A percentile compares a stretch with the other conserved stretches of the same genome.
phyloP scores from a whole-genome alignment of 2,113 vertebrate genomes.

The Rostratula benghalensis region DNA sequence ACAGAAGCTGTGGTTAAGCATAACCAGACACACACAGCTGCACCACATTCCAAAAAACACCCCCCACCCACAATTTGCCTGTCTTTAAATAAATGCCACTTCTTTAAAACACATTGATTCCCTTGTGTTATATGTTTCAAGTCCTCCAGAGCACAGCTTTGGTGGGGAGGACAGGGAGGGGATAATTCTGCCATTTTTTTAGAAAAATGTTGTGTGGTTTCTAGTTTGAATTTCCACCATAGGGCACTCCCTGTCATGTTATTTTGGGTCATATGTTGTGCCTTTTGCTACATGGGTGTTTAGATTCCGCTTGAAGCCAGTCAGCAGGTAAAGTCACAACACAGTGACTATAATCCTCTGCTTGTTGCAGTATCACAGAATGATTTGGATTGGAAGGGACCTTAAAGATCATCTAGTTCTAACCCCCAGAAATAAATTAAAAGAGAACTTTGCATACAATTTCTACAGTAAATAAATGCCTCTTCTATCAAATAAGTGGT shows the following conservation, averaged over 20 bases:
- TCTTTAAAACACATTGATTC: not conserved
- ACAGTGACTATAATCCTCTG: not conserved
- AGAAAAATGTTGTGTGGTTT: not conserved
- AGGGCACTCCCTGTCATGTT: not conserved
- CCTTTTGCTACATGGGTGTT: not conserved
- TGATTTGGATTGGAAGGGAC: not conserved
- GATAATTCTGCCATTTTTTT: not conserved
- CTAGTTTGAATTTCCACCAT: not conserved
- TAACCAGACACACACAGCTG: not conserved
- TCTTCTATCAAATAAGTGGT: not conserved
- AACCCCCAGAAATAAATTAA: not conserved
- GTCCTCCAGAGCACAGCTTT: not conserved
- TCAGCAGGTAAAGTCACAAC: not conserved
- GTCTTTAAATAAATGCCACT: not conserved
- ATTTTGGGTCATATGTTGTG: not conserved
- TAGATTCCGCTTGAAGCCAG: not conserved
- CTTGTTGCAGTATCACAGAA: not conserved
- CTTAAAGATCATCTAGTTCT: not conserved
- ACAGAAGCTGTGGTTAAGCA: not conserved
- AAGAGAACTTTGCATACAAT: not conserved
- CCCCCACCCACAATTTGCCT: not conserved
- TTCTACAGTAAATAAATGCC: not conserved
- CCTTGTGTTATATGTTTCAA: not conserved
- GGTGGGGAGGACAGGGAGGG: not conserved
- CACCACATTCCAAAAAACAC: not conserved